Conservation (phyloP, 2,888 invertebrate species). For the Trichacis sp. region DNA sequence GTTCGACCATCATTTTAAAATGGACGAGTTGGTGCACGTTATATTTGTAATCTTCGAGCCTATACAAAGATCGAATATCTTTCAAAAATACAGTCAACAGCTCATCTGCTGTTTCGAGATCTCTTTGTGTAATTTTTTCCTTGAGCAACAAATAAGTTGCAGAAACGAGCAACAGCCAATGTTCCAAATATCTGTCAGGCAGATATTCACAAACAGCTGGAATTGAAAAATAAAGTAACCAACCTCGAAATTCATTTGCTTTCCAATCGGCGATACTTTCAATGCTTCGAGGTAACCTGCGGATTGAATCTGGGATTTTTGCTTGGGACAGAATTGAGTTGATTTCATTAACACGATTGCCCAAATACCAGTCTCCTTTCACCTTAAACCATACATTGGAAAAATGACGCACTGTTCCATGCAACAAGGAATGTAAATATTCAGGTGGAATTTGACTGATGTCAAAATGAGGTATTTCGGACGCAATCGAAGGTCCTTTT, state of each 20-base stretch:
- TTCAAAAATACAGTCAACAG: slow-evolving; percentile 39
- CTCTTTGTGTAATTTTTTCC: slow-evolving; percentile 23
- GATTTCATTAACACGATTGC: slow-evolving; percentile 17
- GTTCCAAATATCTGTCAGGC: slow-evolving; percentile 34
- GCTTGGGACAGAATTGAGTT: slow-evolving; percentile 22
- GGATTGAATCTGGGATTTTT: slow-evolving; percentile 34
- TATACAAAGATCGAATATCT: slow-evolving; percentile 31
- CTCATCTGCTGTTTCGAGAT: slow-evolving; percentile 31
- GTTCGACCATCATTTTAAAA: slow-evolving; percentile 34
- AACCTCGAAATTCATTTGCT: slow-evolving; percentile 42
- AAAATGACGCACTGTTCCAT: slow-evolving; percentile 26
- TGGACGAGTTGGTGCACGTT: slow-evolving; percentile 45
- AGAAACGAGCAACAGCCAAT: slow-evolving; percentile 42
- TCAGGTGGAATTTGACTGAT: slow-evolving; percentile 33
- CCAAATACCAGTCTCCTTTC: no score
- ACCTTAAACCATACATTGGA: neutral
- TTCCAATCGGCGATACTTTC: slow-evolving; percentile 32
- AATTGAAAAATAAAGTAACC: slow-evolving; percentile 43
- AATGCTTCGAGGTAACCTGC: slow-evolving; percentile 33
- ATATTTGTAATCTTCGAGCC: slow-evolving; percentile 40
- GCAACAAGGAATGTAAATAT: slow-evolving; percentile 44
- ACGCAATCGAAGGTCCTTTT: slow-evolving; percentile 31
- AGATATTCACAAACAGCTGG: slow-evolving; percentile 34
- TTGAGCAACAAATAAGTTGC: slow-evolving; percentile 33
- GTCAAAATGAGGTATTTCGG: slow-evolving; percentile 32